phyloP scores from a whole-genome alignment of 2,797 vertebrate genomes.

The Philypnodon macrostomus region DNA sequence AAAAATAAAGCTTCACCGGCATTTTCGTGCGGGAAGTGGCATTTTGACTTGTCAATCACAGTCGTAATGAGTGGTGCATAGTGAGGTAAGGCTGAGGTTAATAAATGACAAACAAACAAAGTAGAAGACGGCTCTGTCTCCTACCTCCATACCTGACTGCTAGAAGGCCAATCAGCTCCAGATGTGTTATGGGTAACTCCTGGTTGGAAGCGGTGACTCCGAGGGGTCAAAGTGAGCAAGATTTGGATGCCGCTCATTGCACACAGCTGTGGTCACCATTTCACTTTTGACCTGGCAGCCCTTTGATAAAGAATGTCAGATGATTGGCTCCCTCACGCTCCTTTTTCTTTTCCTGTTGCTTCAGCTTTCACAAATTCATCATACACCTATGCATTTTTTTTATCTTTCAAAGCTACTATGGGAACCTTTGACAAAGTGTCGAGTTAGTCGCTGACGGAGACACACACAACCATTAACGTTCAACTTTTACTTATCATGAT shows the following conservation, averaged over 20 bases:
- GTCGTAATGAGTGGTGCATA: constrained; percentile 57
- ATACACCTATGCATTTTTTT: no score
- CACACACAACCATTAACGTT: no score
- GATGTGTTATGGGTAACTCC: constrained; percentile 76
- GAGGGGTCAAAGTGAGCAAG: constrained; percentile 65
- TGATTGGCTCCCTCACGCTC: no score
- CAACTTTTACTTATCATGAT: no score
- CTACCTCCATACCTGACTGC: constrained; percentile 58
- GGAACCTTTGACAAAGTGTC: no score
- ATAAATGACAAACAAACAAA: constrained; percentile 80
- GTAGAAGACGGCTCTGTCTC: constrained; percentile 67
- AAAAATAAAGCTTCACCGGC: constrained; percentile 12
- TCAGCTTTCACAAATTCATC: no score
- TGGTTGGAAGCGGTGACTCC: constrained; percentile 59
- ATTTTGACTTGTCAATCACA: constrained; percentile 70
- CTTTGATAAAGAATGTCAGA: no score
- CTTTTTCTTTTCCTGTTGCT: no score
- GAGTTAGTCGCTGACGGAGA: no score
- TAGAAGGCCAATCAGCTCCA: constrained; percentile 69
- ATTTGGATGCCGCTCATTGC: constrained; percentile 70
- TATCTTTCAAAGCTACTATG: no score
- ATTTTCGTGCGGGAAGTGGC: constrained; percentile 28
- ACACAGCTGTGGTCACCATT: constrained; percentile 72
- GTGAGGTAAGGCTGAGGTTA: constrained; percentile 65
- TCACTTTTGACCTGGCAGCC: no score